Percentiles rank a stretch among this genome's conserved stretches.
Evolutionary conservation across 2,113 vertebrate genomes (phyloP).

Genomic region (Cacatua alba): DNA sequence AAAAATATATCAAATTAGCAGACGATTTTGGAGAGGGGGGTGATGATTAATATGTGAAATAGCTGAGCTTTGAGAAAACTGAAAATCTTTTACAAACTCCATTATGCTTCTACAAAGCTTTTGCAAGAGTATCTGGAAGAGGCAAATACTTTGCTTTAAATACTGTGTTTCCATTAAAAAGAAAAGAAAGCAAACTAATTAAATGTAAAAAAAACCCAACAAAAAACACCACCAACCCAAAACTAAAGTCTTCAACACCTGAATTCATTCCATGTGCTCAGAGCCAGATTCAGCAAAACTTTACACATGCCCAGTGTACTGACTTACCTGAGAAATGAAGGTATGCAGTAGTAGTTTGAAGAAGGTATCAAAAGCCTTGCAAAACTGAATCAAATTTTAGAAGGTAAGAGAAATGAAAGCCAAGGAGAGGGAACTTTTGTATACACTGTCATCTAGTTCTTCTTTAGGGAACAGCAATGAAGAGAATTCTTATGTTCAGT

Average conservation of each 20-base stretch:
- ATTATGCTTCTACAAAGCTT: background rate
- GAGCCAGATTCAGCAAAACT: background rate
- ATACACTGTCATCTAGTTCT: background rate
- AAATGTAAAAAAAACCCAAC: background rate
- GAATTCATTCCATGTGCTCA: background rate
- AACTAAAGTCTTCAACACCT: background rate
- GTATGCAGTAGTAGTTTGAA: background rate
- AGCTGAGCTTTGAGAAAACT: constrained; percentile 10
- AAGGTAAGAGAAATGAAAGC: constrained; percentile 12
- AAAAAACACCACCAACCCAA: constrained; percentile 1
- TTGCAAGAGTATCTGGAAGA: background rate
- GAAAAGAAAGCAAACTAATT: background rate
- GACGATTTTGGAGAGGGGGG: constrained; percentile 29
- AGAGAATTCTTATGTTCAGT: background rate
- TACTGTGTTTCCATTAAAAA: background rate
- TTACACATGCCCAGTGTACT: background rate
- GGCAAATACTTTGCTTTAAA: constrained; percentile 26
- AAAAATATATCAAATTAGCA: constrained; percentile 70
- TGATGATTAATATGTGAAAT: constrained; percentile 45
- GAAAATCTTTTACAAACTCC: background rate
- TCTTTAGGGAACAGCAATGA: background rate
- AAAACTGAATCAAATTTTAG: constrained; percentile 48
- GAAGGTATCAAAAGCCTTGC: constrained; percentile 46
- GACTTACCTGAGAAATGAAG: constrained; percentile 54
- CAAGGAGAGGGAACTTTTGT: background rate